These are phyloP conservation scores for Lepus timidus DNA, from an alignment of 2,113 vertebrate genomes.

Conservation along the genomic window DNA sequence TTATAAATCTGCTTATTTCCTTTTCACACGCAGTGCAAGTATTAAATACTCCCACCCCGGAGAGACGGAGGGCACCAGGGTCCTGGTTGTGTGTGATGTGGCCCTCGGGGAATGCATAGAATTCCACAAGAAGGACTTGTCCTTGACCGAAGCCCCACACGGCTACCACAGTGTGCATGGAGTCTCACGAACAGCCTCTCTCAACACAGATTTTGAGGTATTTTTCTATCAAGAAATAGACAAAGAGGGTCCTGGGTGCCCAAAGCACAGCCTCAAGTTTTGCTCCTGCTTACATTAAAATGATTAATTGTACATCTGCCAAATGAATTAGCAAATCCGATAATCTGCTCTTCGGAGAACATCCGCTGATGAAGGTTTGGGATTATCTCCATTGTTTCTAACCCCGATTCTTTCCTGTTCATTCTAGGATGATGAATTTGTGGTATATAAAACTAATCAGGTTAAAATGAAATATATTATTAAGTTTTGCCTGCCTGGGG, in stretches of 20 bases:
- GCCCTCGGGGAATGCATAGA: conserved; percentile 89
- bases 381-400: background rate
- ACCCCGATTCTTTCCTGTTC: conserved; percentile 66
- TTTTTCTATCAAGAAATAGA: conserved; percentile 9
- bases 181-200: conserved; percentile 68
- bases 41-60: conserved; percentile 90
- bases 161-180: conserved; percentile 91
- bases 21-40: conserved; percentile 85
- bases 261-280: background rate
- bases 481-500: conserved; percentile 87
- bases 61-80: conserved; percentile 86
- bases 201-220: conserved; percentile 91
- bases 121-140: conserved; percentile 82
- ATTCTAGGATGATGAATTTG: conserved; percentile 92
- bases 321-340: conserved; percentile 2
- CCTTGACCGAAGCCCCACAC: conserved; percentile 87
- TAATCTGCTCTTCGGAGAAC: conserved; percentile 23
- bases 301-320: background rate
- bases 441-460: conserved; percentile 92
- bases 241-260: background rate
- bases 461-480: conserved; percentile 93
- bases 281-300: background rate
- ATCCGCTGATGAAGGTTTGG: background rate
- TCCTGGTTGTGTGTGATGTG: conserved; percentile 92
- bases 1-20: background rate